These are phyloP conservation scores for Cochlearius cochlearius DNA, from an alignment of 2,113 vertebrate species.

Conservation along the genomic window DNA sequence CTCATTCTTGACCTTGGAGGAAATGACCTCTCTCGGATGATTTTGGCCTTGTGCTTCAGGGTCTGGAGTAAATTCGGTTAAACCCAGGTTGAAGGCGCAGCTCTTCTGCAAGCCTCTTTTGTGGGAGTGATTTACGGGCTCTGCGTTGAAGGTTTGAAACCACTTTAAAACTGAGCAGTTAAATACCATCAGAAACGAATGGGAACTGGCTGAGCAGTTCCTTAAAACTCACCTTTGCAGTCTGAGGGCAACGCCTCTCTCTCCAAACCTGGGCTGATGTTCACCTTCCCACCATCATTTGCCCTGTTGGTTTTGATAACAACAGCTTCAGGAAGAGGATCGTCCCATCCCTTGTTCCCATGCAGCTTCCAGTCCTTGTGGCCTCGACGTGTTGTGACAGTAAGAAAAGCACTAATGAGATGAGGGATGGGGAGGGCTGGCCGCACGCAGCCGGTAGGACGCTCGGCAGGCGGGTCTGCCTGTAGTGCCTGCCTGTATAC, in stretches of 20 bases:
- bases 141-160: not conserved
- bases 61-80: not conserved
- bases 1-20: not conserved
- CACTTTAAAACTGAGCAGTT: not conserved
- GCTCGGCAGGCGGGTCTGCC: not conserved
- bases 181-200: not conserved
- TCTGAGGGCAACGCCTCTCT: not conserved
- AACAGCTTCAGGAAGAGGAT: not conserved
- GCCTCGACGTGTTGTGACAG: not conserved
- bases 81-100: not conserved
- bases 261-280: not conserved
- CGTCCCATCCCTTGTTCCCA: rapidly evolving
- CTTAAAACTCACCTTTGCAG: not conserved
- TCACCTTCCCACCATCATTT: not conserved
- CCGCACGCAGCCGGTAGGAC: not conserved
- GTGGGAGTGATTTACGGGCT: not conserved
- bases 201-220: not conserved
- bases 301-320: not conserved
- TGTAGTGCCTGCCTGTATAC: too few species aligned
- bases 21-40: not conserved
- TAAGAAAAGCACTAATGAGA: not conserved
- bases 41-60: not conserved
- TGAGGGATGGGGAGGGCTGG: not conserved
- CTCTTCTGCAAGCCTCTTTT: not conserved
- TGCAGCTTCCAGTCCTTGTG: not conserved